A percentile compares a stretch with the other conserved stretches of the same genome.
phyloP scores from a whole-genome alignment of 2,797 vertebrate genomes.

The Crax fasciolata region DNA sequence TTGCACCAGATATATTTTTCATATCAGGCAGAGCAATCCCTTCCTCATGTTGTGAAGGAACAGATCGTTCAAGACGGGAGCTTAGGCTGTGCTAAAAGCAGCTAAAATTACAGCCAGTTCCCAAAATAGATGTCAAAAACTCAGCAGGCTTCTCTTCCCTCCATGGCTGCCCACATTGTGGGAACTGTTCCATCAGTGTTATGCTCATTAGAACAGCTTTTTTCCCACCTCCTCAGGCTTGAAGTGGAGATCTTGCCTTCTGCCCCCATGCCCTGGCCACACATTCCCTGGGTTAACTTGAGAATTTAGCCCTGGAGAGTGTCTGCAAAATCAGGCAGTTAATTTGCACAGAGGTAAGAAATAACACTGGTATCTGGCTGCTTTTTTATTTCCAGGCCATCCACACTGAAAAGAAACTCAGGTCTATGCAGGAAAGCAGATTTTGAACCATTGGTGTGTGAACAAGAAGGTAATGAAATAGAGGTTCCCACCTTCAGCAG shows the following conservation, averaged over 20 bases:
- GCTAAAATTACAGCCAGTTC: slow-evolving; percentile 23
- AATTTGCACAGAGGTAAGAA: background rate
- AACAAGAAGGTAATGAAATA: background rate
- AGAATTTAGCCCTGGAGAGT: background rate
- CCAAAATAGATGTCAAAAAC: slow-evolving; percentile 13
- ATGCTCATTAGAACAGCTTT: background rate
- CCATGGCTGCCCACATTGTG: background rate
- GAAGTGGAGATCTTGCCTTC: background rate
- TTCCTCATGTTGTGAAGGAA: slow-evolving; percentile 15
- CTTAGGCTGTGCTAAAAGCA: background rate
- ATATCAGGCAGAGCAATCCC: background rate
- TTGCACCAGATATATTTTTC: background rate
- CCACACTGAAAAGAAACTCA: background rate
- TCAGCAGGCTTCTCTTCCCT: slow-evolving; percentile 14
- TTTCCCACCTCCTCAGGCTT: background rate
- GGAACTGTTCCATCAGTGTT: background rate
- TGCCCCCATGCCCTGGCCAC: background rate
- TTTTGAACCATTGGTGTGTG: background rate
- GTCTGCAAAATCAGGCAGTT: rapidly evolving
- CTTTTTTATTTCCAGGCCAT: background rate
- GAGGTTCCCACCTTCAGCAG: background rate
- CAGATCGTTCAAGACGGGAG: slow-evolving; percentile 6
- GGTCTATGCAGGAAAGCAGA: background rate
- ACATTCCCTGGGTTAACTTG: background rate
- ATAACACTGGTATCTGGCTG: background rate